Evolutionary conservation across 1,140 invertebrate genomes (phyloP).

Genomic region (Cryptotermes secundus): DNA sequence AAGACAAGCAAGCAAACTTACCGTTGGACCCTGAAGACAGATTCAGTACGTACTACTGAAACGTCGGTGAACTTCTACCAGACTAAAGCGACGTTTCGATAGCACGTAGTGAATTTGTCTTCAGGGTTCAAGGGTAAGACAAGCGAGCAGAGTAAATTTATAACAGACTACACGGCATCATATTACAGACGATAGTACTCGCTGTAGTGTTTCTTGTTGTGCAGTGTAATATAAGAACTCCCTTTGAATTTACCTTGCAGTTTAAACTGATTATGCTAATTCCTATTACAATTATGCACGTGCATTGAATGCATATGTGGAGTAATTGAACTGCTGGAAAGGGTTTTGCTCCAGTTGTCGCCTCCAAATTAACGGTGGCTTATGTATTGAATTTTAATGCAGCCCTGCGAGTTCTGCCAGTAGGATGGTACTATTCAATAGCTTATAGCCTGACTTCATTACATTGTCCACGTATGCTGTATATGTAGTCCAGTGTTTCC

Average conservation of each 20-base stretch:
- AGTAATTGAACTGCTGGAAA: not conserved
- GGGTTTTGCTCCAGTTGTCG: not conserved
- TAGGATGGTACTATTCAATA: not conserved
- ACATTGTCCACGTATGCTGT: not conserved
- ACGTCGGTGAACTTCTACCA: no score
- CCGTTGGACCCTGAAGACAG: no score
- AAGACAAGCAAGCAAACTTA: no score
- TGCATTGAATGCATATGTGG: not conserved
- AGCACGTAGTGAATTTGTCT: no score
- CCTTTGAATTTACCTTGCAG: not conserved
- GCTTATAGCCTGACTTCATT: not conserved
- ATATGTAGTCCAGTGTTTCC: not conserved
- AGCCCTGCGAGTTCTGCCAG: not conserved
- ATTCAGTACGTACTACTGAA: no score
- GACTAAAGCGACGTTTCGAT: no score
- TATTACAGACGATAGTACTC: no score
- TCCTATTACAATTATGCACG: not conserved
- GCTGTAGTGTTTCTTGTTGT: not conserved
- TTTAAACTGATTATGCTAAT: not conserved
- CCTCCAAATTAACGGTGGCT: not conserved
- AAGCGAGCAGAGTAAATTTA: no score
- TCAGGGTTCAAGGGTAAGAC: no score
- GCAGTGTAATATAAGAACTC: not conserved
- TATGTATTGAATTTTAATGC: constrained; percentile 17
- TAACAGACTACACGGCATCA: no score